Conservation (phyloP, 2,797 vertebrate species). For the Mormyrus hasselquistii region DNA sequence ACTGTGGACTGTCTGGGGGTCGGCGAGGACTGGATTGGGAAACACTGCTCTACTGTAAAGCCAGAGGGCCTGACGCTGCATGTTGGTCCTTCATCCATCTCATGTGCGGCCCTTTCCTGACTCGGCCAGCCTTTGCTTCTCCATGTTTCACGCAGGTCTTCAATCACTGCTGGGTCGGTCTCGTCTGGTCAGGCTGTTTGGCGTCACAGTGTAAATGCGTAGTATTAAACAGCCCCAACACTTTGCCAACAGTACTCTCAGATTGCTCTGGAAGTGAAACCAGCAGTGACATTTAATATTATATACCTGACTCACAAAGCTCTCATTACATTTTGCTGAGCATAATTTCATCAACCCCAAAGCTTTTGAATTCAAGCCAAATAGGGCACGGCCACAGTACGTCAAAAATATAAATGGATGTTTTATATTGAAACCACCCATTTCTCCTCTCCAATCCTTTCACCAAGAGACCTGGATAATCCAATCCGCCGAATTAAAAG, state of each 20-base stretch:
- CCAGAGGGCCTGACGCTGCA: neutral
- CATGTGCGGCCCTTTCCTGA: neutral
- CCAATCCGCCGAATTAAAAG: constrained; percentile 55
- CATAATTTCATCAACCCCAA: constrained; percentile 54
- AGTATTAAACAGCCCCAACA: constrained; percentile 23
- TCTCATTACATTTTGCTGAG: constrained; percentile 38
- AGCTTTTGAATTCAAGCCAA: constrained; percentile 50
- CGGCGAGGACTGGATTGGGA: neutral
- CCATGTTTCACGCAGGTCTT: neutral
- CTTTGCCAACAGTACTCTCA: neutral
- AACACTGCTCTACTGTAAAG: neutral
- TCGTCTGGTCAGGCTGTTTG: neutral
- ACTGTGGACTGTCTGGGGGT: neutral
- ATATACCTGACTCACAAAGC: constrained; percentile 29
- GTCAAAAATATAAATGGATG: constrained; percentile 32
- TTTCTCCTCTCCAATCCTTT: constrained; percentile 23
- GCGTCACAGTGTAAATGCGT: constrained; percentile 22
- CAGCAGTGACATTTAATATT: constrained; percentile 27
- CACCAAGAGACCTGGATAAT: constrained; percentile 43
- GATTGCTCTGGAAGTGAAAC: constrained; percentile 9
- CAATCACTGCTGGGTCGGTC: neutral
- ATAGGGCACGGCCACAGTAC: constrained; percentile 35
- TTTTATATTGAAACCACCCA: constrained; percentile 48
- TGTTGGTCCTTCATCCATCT: constrained; percentile 11
- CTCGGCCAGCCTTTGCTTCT: constrained; percentile 10